These are phyloP conservation scores for Eurystomus glaucurus DNA, from an alignment of 2,797 vertebrate genomes.

Conservation along the genomic window DNA sequence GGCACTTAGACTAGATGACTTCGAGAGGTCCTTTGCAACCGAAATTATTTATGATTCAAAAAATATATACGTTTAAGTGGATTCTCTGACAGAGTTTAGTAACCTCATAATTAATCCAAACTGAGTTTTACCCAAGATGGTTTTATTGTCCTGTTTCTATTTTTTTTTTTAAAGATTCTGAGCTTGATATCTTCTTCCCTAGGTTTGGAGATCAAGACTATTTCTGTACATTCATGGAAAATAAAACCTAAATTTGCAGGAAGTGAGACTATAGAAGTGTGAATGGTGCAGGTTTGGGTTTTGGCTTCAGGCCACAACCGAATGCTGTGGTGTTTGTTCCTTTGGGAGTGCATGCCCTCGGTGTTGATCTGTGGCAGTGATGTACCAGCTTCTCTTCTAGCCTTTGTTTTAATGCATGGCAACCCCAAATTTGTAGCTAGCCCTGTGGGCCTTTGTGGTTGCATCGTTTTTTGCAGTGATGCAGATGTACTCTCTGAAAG, in stretches of 20 bases:
- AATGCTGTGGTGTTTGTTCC: neutral
- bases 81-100: neutral
- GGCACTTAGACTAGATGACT: neutral
- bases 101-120: neutral
- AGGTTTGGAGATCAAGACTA: neutral
- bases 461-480: neutral
- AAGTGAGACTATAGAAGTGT: neutral
- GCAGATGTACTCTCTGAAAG: neutral
- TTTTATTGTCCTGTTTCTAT: neutral
- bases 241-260: neutral
- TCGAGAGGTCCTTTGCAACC: neutral
- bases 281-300: neutral
- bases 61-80: accelerated
- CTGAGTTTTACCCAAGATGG: neutral
- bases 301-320: neutral
- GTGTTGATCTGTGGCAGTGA: neutral
- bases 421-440: neutral
- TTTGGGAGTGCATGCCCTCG: accelerated
- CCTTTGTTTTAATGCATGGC: neutral
- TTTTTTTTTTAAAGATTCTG: neutral
- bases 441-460: neutral
- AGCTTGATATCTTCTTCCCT: neutral
- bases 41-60: neutral
- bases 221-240: neutral
- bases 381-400: neutral